Evolutionary conservation across 2,888 invertebrate genomes (phyloP), one percentile per base, ranked within the genome.

Genomic region (Adineta ricciae): DNA sequence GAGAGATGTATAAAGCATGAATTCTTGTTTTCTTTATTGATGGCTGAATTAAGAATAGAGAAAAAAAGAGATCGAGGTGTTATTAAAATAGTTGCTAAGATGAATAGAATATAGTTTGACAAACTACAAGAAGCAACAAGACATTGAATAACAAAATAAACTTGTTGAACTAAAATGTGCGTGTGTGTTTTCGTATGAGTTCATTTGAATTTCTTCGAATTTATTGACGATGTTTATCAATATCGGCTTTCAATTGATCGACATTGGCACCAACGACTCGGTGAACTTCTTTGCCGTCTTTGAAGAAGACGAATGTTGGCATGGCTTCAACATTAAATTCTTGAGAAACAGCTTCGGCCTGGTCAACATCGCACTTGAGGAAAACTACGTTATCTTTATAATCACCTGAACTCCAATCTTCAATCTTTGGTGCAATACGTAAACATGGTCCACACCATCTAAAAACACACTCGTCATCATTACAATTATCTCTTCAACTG

Each of bases 381-480:
- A 85, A 85, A 38, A 56, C 50, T 16, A 85, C 21, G 2, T 2
- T 9, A 21, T 84, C 85, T 49, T 73, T 73, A 54, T 78, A 85
- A 41, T 41, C 38, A n/a, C 24, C 11, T 11, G 5, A 5, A 14
- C 78, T 78, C 78, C 78, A 78, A 24, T 41, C 41, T 24, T 78
- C 78, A 78, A 78, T 78, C 5, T 11, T 2, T 36, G 85, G 85
- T n/a, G 78, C 83, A n/a, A 85, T 84, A 73, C 52, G 73, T 36
- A 83, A n/a, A 41, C 85, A 85, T 11, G 85, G 85, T 46, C 78
- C 78, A 38, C 85, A 84, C 85, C 85, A 85, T 46, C 73, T 83
- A n/a, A 46, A 46, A n/a, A n/a, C n/a, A n/a, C n/a, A n/a, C n/a
- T n/a, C n/a, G n/a, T n/a, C n/a, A n/a, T n/a, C n/a, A n/a, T n/a